phyloP scores from a whole-genome alignment of 2,888 invertebrate species.

The Chrysomela aeneicollis region DNA sequence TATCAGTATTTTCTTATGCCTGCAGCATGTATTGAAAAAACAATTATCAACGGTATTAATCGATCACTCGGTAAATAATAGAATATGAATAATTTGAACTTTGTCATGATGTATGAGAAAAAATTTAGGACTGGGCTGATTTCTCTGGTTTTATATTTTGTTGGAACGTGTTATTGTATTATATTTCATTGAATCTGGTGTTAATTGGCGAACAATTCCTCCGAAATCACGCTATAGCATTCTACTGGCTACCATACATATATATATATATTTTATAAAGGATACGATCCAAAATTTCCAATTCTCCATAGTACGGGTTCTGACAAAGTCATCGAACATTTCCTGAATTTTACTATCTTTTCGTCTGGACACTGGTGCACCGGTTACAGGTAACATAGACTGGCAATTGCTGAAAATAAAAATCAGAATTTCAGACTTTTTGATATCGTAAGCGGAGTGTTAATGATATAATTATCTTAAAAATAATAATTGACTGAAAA shows the following conservation, averaged over 20 bases:
- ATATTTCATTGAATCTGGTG: neutral
- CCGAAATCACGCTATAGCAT: neutral
- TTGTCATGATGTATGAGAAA: too few species aligned
- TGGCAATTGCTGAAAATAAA: conserved; percentile 82
- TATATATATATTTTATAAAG: conserved; percentile 60
- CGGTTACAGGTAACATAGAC: conserved; percentile 92
- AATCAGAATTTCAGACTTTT: neutral
- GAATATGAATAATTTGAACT: too few species aligned
- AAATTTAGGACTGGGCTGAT: too few species aligned
- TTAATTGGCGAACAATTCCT: neutral
- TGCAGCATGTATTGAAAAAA: too few species aligned
- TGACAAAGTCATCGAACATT: conserved; percentile 92
- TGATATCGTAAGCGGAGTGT: too few species aligned
- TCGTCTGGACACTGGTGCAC: conserved; percentile 91
- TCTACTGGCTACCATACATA: neutral
- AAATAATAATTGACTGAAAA: too few species aligned
- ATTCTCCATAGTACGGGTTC: conserved; percentile 84
- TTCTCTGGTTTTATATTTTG: too few species aligned
- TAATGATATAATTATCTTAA: too few species aligned
- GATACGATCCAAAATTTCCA: conserved; percentile 99
- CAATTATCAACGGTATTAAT: too few species aligned
- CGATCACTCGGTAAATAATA: too few species aligned
- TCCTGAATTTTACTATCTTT: conserved; percentile 90
- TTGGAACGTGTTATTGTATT: too few species aligned
- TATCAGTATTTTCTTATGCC: too few species aligned